Base-by-base conservation (phyloP, 2,797 vertebrate species). In the Pitangus sulphuratus region DNA sequence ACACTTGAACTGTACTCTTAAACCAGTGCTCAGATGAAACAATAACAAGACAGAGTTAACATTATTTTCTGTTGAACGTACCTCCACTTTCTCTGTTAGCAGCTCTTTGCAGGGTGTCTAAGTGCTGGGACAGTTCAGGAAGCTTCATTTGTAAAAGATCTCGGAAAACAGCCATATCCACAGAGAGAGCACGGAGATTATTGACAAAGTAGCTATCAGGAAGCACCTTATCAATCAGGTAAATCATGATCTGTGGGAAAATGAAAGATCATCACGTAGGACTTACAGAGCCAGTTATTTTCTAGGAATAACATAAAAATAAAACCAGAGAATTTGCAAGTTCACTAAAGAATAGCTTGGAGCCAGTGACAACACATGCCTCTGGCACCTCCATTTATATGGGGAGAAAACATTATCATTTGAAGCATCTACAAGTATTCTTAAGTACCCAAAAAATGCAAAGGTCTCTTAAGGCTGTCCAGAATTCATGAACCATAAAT, bases 141-240 rank as follows among this genome's bases (percentile, higher is more conserved):
- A 99, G 98, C 94, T 99, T 99, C 74, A 99, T 97, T 70, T 98
- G 98, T 95, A 99, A 98, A 91, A 99, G 98, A 93, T 99, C 99
- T 98, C 99, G 98, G 97, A 99, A 99, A 93, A 99, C 99, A 5
- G 99, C 99, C 99, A 99, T 99, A 97, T 99, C 99, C 98, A 99
- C 99, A 90, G 99, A 99, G 30, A 99, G 97, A 1, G 99, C 99
- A 31, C 98, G 98, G 70, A 99, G 98, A 95, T 99, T 99, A 98
- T 99, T 99, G 92, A 99, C 99, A 98, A 99, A 99, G 97, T 99
- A 99, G 96, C 99, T 99, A 78, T 99, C 99, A 15, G 99, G 99
- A 93, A 99, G 98, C 70, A 99, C 99, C 95, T 99, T 99, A 98
- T 99, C 99, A 44, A 99, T 99, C 89, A 99, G 97, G 92, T 99